phyloP scores from a whole-genome alignment of 30 jellyfish, hydroid and myxozoan species.

The Cassiopea andromeda region DNA sequence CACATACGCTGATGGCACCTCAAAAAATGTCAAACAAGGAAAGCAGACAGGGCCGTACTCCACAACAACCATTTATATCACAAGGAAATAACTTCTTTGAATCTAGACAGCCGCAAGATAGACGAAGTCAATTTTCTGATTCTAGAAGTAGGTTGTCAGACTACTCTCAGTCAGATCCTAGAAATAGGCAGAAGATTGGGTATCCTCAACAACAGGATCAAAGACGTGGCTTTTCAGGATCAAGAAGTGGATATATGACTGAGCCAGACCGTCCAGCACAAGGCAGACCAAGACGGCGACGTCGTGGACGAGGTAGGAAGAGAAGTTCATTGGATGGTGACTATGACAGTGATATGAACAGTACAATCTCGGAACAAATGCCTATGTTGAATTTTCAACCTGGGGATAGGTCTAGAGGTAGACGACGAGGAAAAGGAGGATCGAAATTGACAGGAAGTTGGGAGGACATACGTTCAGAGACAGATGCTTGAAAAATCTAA shows the following conservation, averaged over 20 bases:
- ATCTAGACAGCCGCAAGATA: neutral
- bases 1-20: neutral
- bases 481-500: slow-evolving; percentile 48
- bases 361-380: slow-evolving; percentile 92
- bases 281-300: slow-evolving; percentile 39
- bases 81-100: slow-evolving; percentile 36
- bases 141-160: neutral
- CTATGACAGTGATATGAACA: slow-evolving; percentile 92
- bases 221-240: slow-evolving; percentile 1
- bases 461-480: slow-evolving; percentile 95
- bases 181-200: neutral
- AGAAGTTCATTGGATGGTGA: slow-evolving; percentile 58
- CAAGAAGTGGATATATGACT: slow-evolving; percentile 79
- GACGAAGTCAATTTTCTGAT: slow-evolving; percentile 10
- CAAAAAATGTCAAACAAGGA: slow-evolving; percentile 5
- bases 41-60: neutral
- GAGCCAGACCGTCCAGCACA: slow-evolving; percentile 80
- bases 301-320: slow-evolving; percentile 66
- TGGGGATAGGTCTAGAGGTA: slow-evolving; percentile 13
- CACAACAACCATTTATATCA: slow-evolving; percentile 14
- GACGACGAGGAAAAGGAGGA: slow-evolving; percentile 64
- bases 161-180: neutral
- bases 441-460: slow-evolving; percentile 92
- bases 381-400: slow-evolving; percentile 81
- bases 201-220: neutral